phyloP scores from a whole-genome alignment of 2,113 vertebrate genomes.

The Gymnarchus niloticus region DNA sequence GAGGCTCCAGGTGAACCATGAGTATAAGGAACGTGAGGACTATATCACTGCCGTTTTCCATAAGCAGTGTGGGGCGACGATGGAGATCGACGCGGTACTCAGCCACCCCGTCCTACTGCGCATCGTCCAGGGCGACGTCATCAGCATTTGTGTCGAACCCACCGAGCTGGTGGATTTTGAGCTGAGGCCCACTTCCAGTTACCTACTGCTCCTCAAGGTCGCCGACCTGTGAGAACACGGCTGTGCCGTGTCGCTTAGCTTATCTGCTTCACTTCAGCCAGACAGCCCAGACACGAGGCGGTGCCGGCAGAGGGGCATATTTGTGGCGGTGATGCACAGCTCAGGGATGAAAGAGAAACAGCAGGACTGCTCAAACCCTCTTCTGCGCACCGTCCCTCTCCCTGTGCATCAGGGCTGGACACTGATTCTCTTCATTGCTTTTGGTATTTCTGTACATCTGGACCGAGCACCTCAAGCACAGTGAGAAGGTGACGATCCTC shows the following conservation, averaged over 20 bases:
- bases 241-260: background rate
- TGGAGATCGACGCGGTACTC: background rate
- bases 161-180: conserved; percentile 7
- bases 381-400: background rate
- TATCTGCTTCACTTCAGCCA: background rate
- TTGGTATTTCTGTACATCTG: too few species aligned
- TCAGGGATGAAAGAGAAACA: background rate
- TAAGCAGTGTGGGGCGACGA: background rate
- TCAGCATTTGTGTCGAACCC: background rate
- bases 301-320: background rate
- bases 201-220: conserved; percentile 11
- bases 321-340: background rate
- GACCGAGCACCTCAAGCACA: background rate
- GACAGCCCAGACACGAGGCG: background rate
- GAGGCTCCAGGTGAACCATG: background rate
- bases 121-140: background rate
- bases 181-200: background rate
- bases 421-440: too few species aligned
- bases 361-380: background rate
- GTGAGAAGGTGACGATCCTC: background rate
- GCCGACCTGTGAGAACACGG: background rate
- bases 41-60: background rate
- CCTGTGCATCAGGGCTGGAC: background rate
- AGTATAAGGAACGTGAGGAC: background rate
- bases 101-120: conserved; percentile 14